Evolutionary conservation across 1,140 invertebrate species (phyloP).

Genomic region (Berghia stephanieae): DNA sequence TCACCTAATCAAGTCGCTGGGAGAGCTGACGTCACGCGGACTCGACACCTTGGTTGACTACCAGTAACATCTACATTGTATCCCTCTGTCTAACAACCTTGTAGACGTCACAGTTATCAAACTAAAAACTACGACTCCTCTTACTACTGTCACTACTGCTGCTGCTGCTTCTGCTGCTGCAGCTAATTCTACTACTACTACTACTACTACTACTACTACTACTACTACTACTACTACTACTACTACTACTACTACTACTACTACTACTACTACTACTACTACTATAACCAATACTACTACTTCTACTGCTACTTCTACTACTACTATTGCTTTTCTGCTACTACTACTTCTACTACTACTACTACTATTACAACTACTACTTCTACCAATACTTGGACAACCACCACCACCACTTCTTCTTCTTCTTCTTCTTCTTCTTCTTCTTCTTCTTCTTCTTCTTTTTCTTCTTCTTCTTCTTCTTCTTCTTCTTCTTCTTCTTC

Average conservation of each 20-base stretch:
- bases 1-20: no score
- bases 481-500: neutral
- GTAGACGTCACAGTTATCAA: no score
- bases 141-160: no score
- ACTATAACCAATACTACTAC: conserved; percentile 33
- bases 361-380: conserved; percentile 35
- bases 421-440: conserved; percentile 18
- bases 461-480: neutral
- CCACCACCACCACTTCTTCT: conserved; percentile 24
- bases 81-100: no score
- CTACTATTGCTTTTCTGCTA: conserved; percentile 16
- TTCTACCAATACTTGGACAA: conserved; percentile 30
- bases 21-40: no score
- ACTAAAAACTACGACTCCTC: no score
- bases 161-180: no score
- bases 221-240: conserved; percentile 29
- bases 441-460: neutral
- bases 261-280: conserved; percentile 29
- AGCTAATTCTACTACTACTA: no score
- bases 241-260: conserved; percentile 34
- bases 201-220: conserved; percentile 21
- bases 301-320: conserved; percentile 28
- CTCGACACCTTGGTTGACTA: no score
- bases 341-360: conserved; percentile 30
- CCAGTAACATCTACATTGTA: no score